Evolutionary conservation across 2,888 invertebrate species (phyloP).

Genomic region (Bursaphelenchus okinawaensis): DNA sequence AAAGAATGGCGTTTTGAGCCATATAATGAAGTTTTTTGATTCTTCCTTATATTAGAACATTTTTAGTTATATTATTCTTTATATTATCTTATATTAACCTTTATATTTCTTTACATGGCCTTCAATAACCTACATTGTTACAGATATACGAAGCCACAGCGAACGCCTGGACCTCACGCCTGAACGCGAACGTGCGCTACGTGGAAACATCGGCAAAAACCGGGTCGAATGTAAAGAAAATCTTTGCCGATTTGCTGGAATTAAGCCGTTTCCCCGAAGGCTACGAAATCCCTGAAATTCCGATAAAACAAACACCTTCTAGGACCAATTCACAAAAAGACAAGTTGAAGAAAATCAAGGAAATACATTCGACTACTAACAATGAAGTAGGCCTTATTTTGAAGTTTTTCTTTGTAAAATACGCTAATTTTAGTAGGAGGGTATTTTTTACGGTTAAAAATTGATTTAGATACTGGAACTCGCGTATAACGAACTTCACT

Average conservation of each 20-base stretch:
- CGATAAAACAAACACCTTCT: slow-evolving; percentile 11
- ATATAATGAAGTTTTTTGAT: too few species aligned
- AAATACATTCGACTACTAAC: too few species aligned
- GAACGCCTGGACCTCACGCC: slow-evolving; percentile 51
- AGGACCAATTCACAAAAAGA: slow-evolving; percentile 11
- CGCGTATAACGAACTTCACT: too few species aligned
- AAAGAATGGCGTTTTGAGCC: too few species aligned
- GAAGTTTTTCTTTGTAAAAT: background rate
- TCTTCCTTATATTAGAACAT: too few species aligned
- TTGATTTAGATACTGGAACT: too few species aligned
- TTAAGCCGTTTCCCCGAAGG: slow-evolving; percentile 67
- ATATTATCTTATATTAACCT: too few species aligned
- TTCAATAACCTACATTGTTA: slow-evolving; percentile 59
- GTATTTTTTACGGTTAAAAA: too few species aligned
- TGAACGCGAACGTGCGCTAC: slow-evolving; percentile 45
- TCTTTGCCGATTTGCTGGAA: slow-evolving; percentile 74
- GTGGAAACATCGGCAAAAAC: slow-evolving; percentile 60
- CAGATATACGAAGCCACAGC: slow-evolving; percentile 55
- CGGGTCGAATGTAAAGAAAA: slow-evolving; percentile 72
- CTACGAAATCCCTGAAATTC: slow-evolving; percentile 32
- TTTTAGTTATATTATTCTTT: background rate
- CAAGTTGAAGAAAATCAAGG: slow-evolving; percentile 15
- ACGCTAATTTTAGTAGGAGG: too few species aligned
- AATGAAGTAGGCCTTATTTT: background rate
- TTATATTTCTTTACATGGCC: too few species aligned